Evolutionary conservation across 2,888 invertebrate species (phyloP).

Genomic region (Branchinecta sandiegonensis): DNA sequence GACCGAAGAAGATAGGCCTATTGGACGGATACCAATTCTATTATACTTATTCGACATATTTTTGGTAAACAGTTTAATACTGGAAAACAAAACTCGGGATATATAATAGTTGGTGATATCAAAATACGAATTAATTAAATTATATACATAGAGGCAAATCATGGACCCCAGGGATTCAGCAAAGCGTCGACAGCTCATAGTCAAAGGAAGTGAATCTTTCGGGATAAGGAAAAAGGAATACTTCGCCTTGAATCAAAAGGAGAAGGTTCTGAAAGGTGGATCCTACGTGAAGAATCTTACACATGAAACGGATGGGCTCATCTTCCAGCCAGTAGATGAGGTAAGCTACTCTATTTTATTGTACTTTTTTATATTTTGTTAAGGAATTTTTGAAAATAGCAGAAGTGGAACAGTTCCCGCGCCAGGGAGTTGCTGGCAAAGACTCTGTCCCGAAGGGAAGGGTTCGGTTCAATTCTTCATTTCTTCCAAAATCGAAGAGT

Average conservation of each 20-base stretch:
- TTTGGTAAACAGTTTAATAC: too few species aligned
- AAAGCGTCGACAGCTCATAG: slow-evolving; percentile 57
- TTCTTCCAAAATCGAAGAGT: too few species aligned
- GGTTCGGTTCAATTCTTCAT: too few species aligned
- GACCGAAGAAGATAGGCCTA: too few species aligned
- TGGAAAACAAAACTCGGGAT: too few species aligned
- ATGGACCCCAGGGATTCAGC: slow-evolving; percentile 50
- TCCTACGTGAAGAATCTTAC: slow-evolving; percentile 45
- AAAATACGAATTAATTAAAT: background rate
- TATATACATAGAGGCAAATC: slow-evolving; percentile 36
- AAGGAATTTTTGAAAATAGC: too few species aligned
- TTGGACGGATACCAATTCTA: too few species aligned
- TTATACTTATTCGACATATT: too few species aligned
- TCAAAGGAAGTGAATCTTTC: slow-evolving; percentile 67
- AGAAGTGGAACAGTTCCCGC: too few species aligned
- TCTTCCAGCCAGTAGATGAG: slow-evolving; percentile 83
- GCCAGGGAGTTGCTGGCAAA: too few species aligned
- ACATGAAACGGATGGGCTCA: slow-evolving; percentile 94
- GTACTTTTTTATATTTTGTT: slow-evolving; percentile 8
- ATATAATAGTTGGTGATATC: too few species aligned
- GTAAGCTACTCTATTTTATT: slow-evolving; percentile 36
- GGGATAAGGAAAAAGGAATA: slow-evolving; percentile 73
- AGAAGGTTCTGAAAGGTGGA: slow-evolving; percentile 3
- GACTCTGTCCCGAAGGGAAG: too few species aligned
- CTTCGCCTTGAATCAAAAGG: slow-evolving; percentile 5